Conservation (phyloP, 2,113 vertebrate genomes). For the Amphiprion percula region DNA sequence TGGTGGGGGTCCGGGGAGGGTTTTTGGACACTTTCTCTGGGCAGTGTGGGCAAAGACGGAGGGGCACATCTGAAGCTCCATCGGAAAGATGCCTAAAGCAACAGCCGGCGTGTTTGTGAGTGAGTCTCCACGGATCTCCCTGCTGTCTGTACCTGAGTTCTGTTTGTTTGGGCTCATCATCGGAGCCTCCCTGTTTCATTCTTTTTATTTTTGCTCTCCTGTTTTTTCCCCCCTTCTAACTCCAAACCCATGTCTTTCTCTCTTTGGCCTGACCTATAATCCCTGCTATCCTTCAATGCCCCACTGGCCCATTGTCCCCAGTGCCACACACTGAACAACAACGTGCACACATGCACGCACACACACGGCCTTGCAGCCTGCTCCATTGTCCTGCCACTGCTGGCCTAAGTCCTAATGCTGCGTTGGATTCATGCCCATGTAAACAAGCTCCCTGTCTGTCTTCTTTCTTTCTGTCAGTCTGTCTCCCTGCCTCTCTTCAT, state of each 20-base stretch:
- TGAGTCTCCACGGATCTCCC: constrained; percentile 20
- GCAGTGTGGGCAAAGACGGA: constrained; percentile 47
- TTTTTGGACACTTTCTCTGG: constrained; percentile 37
- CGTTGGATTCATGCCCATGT: constrained; percentile 60
- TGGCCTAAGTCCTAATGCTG: constrained; percentile 63
- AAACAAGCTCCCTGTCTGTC: constrained; percentile 58
- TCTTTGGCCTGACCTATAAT: constrained; percentile 66
- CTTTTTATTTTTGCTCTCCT: constrained; percentile 29
- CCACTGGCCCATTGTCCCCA: constrained; percentile 66
- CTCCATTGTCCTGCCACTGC: constrained; percentile 66
- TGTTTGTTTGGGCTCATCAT: constrained; percentile 43
- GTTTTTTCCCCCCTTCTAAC: background rate
- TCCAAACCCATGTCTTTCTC: constrained; percentile 33
- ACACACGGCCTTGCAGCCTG: constrained; percentile 51
- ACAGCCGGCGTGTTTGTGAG: constrained; percentile 22
- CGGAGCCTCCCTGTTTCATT: constrained; percentile 6
- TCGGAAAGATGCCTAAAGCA: constrained; percentile 52
- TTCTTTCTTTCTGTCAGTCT: constrained; percentile 21
- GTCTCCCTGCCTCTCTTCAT: constrained; percentile 34
- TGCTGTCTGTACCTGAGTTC: constrained; percentile 30
- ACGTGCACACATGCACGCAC: constrained; percentile 27
- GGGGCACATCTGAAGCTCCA: constrained; percentile 53
- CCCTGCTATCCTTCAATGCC: constrained; percentile 53
- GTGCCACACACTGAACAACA: constrained; percentile 49
- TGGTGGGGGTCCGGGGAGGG: constrained; percentile 1